A percentile compares a stretch with the other conserved stretches of the same genome.
Evolutionary conservation across 1,140 invertebrate genomes (phyloP).

Genomic region (Berghia stephanieae): DNA sequence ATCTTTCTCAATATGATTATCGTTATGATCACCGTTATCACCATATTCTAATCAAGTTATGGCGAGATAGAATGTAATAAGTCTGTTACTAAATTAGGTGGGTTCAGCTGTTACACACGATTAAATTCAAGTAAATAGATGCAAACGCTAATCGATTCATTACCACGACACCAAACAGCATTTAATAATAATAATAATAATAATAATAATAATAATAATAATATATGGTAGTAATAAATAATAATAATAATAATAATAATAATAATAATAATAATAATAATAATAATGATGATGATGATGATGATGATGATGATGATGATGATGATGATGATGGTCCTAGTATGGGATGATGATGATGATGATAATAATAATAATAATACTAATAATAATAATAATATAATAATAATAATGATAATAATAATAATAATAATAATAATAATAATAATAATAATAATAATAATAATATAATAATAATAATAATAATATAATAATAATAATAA

Average conservation of each 20-base stretch:
- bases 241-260: neutral
- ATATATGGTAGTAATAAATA: neutral
- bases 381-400: conserved; percentile 13
- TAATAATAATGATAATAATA: neutral
- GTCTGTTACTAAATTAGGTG: no score
- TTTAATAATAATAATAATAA: conserved; percentile 3
- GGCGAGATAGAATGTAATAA: no score
- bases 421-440: neutral
- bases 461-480: neutral
- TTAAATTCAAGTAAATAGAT: no score
- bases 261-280: neutral
- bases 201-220: conserved; percentile 11
- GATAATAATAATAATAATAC: neutral
- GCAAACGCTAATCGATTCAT: no score
- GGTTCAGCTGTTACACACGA: no score
- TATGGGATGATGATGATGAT: neutral
- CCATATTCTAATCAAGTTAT: no score
- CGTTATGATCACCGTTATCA: no score
- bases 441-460: neutral
- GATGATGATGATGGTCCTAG: neutral
- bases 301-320: neutral
- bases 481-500: conserved; percentile 2
- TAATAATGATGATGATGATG: neutral
- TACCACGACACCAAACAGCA: no score
- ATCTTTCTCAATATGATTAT: no score